Conservation (phyloP, 1,140 invertebrate genomes). For the Apocrypta bakeri region DNA sequence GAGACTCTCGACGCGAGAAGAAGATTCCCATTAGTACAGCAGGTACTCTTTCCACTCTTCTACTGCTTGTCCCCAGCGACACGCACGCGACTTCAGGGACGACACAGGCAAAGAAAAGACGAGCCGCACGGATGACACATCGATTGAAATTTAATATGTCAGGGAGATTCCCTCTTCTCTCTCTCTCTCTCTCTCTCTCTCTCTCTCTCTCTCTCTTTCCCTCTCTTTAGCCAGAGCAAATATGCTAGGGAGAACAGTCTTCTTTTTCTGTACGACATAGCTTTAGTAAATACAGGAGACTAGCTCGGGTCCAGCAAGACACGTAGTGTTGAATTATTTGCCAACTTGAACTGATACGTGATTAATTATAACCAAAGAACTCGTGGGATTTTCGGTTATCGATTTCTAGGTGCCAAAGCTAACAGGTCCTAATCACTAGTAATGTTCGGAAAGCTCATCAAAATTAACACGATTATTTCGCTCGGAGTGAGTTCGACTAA, state of each 20-base stretch:
- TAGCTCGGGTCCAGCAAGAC: background rate
- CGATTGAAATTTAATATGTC: conserved; percentile 69
- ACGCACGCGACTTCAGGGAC: conserved; percentile 41
- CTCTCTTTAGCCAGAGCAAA: conserved; percentile 53
- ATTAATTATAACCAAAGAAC: background rate
- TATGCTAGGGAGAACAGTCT: conserved; percentile 57
- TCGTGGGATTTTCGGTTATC: background rate
- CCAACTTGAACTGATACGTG: background rate
- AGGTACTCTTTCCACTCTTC: conserved; percentile 19
- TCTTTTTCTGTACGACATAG: conserved; percentile 27
- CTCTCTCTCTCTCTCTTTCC: conserved; percentile 51
- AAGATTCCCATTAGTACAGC: conserved; percentile 34
- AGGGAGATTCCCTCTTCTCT: conserved; percentile 54
- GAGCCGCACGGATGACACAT: conserved; percentile 59
- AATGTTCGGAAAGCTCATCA: no score
- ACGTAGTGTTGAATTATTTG: background rate
- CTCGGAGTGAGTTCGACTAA: no score
- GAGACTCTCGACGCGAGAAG: background rate
- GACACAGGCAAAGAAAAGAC: conserved; percentile 58
- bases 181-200: conserved; percentile 51
- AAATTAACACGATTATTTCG: no score
- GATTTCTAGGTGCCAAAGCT: no score
- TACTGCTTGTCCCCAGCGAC: conserved; percentile 43
- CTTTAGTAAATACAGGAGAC: background rate
- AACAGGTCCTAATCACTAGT: no score